Percentiles rank a stretch among this genome's conserved stretches.
These are phyloP conservation scores for Pogonophryne albipinna DNA, from an alignment of 2,797 vertebrate species.

Conservation along the genomic window DNA sequence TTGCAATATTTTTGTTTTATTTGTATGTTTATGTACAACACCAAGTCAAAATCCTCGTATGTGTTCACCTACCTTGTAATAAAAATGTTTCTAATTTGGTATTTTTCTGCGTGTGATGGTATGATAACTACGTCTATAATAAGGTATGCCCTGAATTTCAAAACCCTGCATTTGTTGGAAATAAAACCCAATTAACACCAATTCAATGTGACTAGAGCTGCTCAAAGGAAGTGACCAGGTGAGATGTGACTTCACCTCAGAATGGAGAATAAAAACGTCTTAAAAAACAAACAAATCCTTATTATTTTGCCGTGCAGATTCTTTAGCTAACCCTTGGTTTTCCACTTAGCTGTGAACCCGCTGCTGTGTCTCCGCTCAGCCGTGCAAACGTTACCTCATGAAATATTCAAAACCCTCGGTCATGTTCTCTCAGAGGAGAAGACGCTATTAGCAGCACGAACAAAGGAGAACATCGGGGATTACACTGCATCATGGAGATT, in stretches of 20 bases:
- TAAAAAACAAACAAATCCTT: not conserved
- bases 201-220: no score
- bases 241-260: not conserved
- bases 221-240: not conserved
- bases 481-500: slow-evolving; percentile 14
- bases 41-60: no score
- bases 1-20: no score
- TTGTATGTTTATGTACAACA: no score
- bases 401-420: slow-evolving; percentile 78
- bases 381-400: slow-evolving; percentile 78
- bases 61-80: no score
- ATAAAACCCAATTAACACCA: no score
- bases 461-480: slow-evolving; percentile 36
- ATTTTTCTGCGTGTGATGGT: not conserved
- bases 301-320: slow-evolving; percentile 19
- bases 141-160: no score
- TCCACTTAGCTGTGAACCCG: slow-evolving; percentile 14
- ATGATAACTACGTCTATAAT: no score
- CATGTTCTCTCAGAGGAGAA: slow-evolving; percentile 35
- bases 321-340: slow-evolving; percentile 24
- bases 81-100: no score
- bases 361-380: slow-evolving; percentile 65
- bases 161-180: no score
- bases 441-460: slow-evolving; percentile 47
- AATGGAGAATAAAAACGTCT: not conserved